These are phyloP conservation scores for Drosophila dunni DNA, from an alignment of 1,140 invertebrate species.

Conservation along the genomic window DNA sequence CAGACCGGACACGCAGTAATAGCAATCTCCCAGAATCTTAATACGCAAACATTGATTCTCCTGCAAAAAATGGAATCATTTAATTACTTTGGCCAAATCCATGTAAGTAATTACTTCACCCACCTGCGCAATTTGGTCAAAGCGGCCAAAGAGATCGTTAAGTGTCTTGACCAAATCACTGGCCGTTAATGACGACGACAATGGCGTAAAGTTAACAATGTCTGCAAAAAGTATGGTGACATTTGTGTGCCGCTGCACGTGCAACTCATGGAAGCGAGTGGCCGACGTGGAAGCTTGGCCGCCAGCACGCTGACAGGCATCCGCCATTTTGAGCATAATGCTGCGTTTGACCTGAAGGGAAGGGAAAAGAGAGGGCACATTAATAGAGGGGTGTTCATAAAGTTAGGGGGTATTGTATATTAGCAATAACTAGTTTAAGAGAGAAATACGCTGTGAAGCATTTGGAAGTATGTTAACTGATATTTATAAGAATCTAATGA, in stretches of 20 bases:
- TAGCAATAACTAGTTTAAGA: too few relatives aligned
- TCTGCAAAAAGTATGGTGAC: slow-evolving; percentile 99
- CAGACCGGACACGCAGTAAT: slow-evolving; percentile 97
- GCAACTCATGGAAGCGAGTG: slow-evolving; percentile 97
- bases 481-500: too few relatives aligned
- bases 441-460: too few relatives aligned
- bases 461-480: too few relatives aligned
- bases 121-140: slow-evolving; percentile 98
- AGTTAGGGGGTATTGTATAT: too few relatives aligned
- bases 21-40: slow-evolving; percentile 98
- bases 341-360: slow-evolving; percentile 92
- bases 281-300: slow-evolving; percentile 91
- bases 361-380: background rate
- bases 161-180: slow-evolving; percentile 97
- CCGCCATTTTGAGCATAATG: slow-evolving; percentile 96
- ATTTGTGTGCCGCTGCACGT: slow-evolving; percentile 98
- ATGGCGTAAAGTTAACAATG: slow-evolving; percentile 98
- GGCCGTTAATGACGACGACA: slow-evolving; percentile 96
- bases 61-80: slow-evolving; percentile 85
- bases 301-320: slow-evolving; percentile 91
- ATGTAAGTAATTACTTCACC: slow-evolving; percentile 47
- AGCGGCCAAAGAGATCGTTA: slow-evolving; percentile 98
- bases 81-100: background rate
- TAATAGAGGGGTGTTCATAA: too few relatives aligned
- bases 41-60: slow-evolving; percentile 98